These are phyloP conservation scores for Noctua fimbriata DNA, from an alignment of 2,888 invertebrate species.

Conservation along the genomic window DNA sequence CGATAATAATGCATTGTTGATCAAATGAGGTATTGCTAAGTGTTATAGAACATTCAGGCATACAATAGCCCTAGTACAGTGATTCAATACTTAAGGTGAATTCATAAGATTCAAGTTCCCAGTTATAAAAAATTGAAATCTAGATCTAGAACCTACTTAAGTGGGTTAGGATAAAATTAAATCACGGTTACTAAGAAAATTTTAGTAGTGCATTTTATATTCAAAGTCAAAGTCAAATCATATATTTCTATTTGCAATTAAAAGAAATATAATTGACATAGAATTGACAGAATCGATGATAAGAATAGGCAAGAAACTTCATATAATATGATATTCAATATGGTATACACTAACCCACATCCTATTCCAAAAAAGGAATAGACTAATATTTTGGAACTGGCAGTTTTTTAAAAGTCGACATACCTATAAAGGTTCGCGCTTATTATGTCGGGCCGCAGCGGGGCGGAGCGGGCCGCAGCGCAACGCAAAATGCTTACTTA, in stretches of 20 bases:
- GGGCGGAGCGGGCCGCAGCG: no score
- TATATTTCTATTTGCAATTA: neutral
- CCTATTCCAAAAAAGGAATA: neutral
- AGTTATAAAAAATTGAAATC: neutral
- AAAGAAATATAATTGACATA: neutral
- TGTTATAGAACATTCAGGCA: neutral
- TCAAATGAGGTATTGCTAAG: neutral
- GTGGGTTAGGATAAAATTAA: neutral
- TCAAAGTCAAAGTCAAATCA: neutral
- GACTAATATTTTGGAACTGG: neutral
- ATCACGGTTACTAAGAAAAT: neutral
- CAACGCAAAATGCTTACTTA: no score
- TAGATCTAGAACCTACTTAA: neutral
- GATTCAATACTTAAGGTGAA: neutral
- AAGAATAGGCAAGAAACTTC: neutral
- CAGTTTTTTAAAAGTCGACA: neutral
- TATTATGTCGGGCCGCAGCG: no score
- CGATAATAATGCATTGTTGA: conserved; percentile 2
- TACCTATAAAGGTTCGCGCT: neutral
- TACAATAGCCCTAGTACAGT: neutral
- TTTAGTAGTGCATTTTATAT: neutral
- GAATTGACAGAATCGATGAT: no score
- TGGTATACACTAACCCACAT: neutral
- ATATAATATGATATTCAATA: neutral
- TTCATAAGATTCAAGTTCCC: neutral